Conservation (phyloP, 2,888 invertebrate genomes). For the Cryptus viduatorius region DNA sequence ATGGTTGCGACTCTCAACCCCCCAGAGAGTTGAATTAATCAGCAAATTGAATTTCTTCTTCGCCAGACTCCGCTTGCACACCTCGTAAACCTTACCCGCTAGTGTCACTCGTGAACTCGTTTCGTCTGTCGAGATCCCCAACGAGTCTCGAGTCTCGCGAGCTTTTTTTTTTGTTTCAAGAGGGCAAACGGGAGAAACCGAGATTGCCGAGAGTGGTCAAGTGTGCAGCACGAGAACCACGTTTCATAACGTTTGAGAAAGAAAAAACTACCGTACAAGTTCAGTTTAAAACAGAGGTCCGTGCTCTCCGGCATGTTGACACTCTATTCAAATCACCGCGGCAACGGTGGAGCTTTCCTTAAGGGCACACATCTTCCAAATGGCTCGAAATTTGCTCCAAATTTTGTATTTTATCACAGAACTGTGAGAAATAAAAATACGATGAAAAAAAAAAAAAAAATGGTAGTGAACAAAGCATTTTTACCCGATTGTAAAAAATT, state of each 20-base stretch:
- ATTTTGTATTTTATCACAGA: too few species aligned
- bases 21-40: not conserved
- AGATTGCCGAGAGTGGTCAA: conserved; percentile 8
- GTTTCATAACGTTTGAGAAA: conserved; percentile 7
- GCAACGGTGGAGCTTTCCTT: not conserved
- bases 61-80: not conserved
- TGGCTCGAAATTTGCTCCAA: too few species aligned
- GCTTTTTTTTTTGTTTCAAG: not conserved
- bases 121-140: not conserved
- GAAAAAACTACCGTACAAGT: not conserved
- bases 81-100: not conserved
- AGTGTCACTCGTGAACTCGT: conserved; percentile 7
- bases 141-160: conserved; percentile 1
- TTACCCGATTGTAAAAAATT: too few species aligned
- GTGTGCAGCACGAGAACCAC: not conserved
- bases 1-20: not conserved
- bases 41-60: conserved; percentile 7
- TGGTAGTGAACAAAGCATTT: too few species aligned
- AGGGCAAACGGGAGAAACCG: not conserved
- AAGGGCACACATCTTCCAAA: too few species aligned
- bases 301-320: not conserved
- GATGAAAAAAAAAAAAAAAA: too few species aligned
- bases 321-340: not conserved
- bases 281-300: not conserved
- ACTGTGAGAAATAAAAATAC: too few species aligned